phyloP scores from a whole-genome alignment of 2,888 invertebrate genomes.

The Amiota mariae region DNA sequence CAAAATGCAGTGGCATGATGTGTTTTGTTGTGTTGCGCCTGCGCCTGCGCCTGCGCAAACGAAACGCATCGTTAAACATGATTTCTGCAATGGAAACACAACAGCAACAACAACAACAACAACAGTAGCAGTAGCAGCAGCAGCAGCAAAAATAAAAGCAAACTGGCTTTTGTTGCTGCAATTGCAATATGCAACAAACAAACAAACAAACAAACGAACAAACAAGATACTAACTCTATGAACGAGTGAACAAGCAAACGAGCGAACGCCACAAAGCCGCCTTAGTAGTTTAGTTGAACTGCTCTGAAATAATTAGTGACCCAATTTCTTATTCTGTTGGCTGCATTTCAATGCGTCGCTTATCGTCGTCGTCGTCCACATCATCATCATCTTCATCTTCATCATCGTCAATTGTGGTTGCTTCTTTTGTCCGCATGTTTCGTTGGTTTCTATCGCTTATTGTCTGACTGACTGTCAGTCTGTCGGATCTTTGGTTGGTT shows the following conservation, averaged over 20 bases:
- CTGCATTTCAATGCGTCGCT: conserved; percentile 41
- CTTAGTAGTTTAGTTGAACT: conserved; percentile 40
- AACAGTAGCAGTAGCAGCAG: too few species aligned
- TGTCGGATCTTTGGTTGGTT: not conserved
- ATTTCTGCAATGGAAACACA: not conserved
- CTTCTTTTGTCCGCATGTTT: too few species aligned
- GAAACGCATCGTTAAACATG: conserved; percentile 22
- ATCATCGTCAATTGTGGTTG: too few species aligned
- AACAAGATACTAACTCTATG: not conserved
- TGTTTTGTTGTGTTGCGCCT: not conserved
- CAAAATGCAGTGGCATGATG: conserved; percentile 41
- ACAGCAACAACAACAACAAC: not conserved
- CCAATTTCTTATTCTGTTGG: conserved; percentile 52
- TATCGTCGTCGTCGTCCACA: not conserved
- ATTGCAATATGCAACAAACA: not conserved
- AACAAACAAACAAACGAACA: not conserved
- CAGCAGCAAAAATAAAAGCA: conserved; percentile 1
- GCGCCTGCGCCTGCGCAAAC: conserved; percentile 5
- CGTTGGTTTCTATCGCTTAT: too few species aligned
- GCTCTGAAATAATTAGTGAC: conserved; percentile 68
- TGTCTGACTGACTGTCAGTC: too few species aligned
- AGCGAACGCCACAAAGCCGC: conserved; percentile 12
- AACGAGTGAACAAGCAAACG: not conserved
- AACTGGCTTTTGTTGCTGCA: conserved; percentile 3
- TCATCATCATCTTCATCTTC: not conserved